These are phyloP conservation scores for Bombylius discolor DNA, from an alignment of 2,888 invertebrate species.

Conservation along the genomic window DNA sequence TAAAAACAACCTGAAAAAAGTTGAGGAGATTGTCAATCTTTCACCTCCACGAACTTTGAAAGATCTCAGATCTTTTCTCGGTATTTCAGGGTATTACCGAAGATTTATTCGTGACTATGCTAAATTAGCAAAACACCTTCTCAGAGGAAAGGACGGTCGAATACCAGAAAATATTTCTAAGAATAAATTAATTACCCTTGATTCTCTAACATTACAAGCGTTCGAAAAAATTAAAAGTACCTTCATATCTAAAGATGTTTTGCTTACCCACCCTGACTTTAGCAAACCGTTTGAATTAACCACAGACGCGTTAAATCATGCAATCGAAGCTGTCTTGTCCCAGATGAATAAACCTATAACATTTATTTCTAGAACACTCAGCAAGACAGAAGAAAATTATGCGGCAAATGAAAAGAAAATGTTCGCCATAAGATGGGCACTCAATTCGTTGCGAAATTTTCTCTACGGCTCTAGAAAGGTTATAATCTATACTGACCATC, in stretches of 20 bases:
- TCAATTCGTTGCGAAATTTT: constrained; percentile 6
- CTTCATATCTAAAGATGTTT: background rate
- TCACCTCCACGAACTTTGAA: constrained; percentile 13
- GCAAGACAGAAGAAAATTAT: constrained; percentile 11
- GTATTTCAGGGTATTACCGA: constrained; percentile 16
- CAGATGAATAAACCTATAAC: constrained; percentile 3
- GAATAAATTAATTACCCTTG: constrained; percentile 4
- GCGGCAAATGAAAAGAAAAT: constrained; percentile 11
- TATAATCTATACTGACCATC: constrained; percentile 11
- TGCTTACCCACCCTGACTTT: background rate
- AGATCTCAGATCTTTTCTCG: constrained; percentile 13
- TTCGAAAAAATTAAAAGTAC: background rate
- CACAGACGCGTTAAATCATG: constrained; percentile 8
- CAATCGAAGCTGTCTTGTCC: constrained; percentile 2
- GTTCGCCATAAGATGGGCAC: constrained; percentile 10
- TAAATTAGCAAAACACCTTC: constrained; percentile 15
- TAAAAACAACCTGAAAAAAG: constrained; percentile 19
- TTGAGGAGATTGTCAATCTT: constrained; percentile 14
- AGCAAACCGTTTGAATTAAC: background rate
- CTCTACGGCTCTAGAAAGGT: constrained; percentile 11
- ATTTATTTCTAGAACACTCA: constrained; percentile 10
- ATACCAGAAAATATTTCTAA: constrained; percentile 4
- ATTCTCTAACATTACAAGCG: background rate
- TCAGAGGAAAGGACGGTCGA: too few relatives aligned
- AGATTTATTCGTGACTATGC: constrained; percentile 16